Evolutionary conservation across 2,888 invertebrate genomes (phyloP).

Genomic region (Lepidocyrtoides sp.): DNA sequence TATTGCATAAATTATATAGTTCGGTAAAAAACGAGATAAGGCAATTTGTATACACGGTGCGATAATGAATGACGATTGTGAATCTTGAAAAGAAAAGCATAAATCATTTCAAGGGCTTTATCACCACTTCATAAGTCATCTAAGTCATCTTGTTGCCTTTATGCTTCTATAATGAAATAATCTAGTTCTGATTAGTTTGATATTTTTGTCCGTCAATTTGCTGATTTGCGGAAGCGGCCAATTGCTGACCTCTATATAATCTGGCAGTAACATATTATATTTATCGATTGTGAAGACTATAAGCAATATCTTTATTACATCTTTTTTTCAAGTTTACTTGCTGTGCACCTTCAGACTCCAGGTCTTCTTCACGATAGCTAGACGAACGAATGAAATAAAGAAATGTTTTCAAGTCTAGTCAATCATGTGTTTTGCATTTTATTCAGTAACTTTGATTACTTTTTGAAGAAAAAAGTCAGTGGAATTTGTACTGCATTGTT

Average conservation of each 20-base stretch:
- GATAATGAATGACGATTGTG: slow-evolving; percentile 9
- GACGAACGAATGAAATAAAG: no score
- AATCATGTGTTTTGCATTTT: no score
- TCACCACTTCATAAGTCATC: slow-evolving; percentile 28
- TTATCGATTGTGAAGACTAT: no score
- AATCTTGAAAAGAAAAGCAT: not conserved
- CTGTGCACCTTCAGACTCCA: no score
- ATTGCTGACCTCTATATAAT: not conserved
- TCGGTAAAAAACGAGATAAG: slow-evolving; percentile 2
- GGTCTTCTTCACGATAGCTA: no score
- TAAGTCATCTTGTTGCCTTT: not conserved
- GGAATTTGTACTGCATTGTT: no score
- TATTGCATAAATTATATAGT: slow-evolving; percentile 3
- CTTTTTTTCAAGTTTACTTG: no score
- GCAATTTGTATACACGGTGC: slow-evolving; percentile 30
- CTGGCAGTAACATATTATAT: no score
- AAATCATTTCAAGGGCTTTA: slow-evolving; percentile 42
- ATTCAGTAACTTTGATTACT: not conserved
- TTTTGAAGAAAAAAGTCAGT: not conserved
- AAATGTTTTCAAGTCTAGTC: no score
- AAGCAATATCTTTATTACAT: no score
- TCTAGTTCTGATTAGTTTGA: not conserved
- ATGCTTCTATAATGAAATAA: slow-evolving; percentile 27
- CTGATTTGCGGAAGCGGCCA: not conserved
- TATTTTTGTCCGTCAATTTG: not conserved